Evolutionary conservation across 2,797 vertebrate genomes (phyloP).

Genomic region (Ctenochaetus hawaiiensis): DNA sequence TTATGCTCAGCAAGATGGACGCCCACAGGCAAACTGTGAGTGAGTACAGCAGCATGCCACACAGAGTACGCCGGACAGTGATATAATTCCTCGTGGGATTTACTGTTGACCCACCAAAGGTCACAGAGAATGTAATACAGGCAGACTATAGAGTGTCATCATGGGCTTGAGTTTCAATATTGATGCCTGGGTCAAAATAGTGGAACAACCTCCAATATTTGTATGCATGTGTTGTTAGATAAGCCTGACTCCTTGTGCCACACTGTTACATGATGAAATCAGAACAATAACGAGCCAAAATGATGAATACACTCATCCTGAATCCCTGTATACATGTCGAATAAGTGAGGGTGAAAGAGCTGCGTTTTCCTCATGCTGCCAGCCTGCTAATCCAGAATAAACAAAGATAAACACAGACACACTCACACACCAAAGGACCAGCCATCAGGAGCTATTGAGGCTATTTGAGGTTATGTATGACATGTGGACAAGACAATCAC

Average conservation of each 20-base stretch:
- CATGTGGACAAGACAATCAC: too few species aligned
- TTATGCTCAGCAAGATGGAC: constrained; percentile 50
- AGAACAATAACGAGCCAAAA: constrained; percentile 2
- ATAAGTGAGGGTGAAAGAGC: too few species aligned
- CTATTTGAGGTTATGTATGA: too few species aligned
- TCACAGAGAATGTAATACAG: constrained; percentile 51
- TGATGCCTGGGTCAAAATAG: constrained; percentile 37
- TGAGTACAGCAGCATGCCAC: constrained; percentile 34
- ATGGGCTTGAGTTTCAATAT: constrained; percentile 42
- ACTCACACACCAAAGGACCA: too few species aligned
- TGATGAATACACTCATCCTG: background rate
- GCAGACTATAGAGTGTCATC: constrained; percentile 32
- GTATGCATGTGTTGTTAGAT: background rate
- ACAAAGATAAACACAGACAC: background rate
- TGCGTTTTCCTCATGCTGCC: too few species aligned
- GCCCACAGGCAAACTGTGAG: constrained; percentile 37
- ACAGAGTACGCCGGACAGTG: constrained; percentile 35
- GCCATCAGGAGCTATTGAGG: too few species aligned
- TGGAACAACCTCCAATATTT: constrained; percentile 32
- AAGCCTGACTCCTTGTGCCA: background rate
- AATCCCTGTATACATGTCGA: too few species aligned
- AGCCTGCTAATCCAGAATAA: background rate
- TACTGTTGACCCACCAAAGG: constrained; percentile 55
- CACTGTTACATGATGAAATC: too few species aligned
- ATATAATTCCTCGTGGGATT: constrained; percentile 49